phyloP scores from a whole-genome alignment of 2,797 vertebrate genomes.

The Babyrousa celebensis region DNA sequence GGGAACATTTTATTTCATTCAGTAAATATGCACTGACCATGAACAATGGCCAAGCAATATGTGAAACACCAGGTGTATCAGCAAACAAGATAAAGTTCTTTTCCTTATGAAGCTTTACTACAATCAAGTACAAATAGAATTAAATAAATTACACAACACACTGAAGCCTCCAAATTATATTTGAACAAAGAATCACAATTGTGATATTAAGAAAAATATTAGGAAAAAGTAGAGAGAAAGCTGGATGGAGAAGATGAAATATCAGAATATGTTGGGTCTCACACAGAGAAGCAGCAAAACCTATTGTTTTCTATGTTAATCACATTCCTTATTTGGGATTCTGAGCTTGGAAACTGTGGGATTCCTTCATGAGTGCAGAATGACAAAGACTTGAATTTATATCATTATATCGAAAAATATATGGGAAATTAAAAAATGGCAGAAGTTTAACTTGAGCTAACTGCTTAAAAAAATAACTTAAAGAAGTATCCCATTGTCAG shows the following conservation, averaged over 20 bases:
- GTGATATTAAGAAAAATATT: conserved; percentile 22
- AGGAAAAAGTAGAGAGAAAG: conserved; percentile 2
- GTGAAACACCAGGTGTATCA: not conserved
- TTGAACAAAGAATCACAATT: not conserved
- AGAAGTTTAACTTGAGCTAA: conserved; percentile 33
- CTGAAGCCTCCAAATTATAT: not conserved
- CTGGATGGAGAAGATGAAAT: not conserved
- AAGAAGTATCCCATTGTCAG: not conserved
- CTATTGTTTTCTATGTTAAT: conserved; percentile 19
- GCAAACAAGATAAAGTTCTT: not conserved
- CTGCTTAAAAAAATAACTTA: not conserved
- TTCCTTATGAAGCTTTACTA: conserved; percentile 31
- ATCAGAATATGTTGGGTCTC: conserved; percentile 1
- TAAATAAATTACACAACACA: conserved; percentile 27
- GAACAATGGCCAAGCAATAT: not conserved
- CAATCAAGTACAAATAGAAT: not conserved
- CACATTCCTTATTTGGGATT: not conserved
- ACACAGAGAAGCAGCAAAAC: not conserved
- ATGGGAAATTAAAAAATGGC: not conserved
- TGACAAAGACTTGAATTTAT: not conserved
- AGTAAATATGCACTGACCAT: not conserved
- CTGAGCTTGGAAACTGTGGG: not conserved
- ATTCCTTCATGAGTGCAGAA: not conserved
- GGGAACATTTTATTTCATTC: not conserved
- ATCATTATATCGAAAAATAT: not conserved